A percentile compares a stretch with the other conserved stretches of the same genome.
These are phyloP conservation scores for Ctenomys sociabilis DNA, from an alignment of 2,113 vertebrate genomes.

Conservation along the genomic window DNA sequence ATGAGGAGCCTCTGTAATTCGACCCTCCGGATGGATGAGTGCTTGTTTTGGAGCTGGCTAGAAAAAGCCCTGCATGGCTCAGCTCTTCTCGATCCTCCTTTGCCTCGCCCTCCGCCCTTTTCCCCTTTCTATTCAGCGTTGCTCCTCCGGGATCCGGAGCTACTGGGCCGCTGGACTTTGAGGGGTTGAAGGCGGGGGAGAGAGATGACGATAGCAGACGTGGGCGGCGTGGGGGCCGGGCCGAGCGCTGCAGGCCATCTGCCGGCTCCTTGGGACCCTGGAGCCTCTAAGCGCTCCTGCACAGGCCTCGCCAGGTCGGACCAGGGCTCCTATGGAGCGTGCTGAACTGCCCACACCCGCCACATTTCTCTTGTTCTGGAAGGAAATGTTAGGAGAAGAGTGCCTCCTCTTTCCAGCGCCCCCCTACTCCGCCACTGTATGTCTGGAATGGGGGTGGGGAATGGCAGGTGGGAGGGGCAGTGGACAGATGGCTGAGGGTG, in stretches of 20 bases:
- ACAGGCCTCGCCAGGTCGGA: neutral
- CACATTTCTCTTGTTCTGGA: neutral
- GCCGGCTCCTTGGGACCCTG: slow-evolving; percentile 59
- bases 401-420: neutral
- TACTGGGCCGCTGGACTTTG: neutral
- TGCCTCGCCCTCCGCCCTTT: slow-evolving; percentile 47
- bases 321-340: neutral
- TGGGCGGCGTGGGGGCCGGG: slow-evolving; percentile 53
- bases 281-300: slow-evolving; percentile 35
- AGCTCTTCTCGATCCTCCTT: slow-evolving; percentile 15
- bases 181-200: slow-evolving; percentile 50
- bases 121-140: slow-evolving; percentile 42
- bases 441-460: neutral
- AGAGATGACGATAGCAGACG: slow-evolving; percentile 65
- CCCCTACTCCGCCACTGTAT: neutral
- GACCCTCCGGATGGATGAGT: slow-evolving; percentile 58
- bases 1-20: slow-evolving; percentile 79
- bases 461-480: slow-evolving; percentile 59
- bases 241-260: slow-evolving; percentile 77
- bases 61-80: neutral
- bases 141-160: neutral
- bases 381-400: neutral
- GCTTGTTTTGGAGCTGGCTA: neutral
- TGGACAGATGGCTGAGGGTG: slow-evolving; percentile 75
- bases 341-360: neutral